Base-by-base conservation (phyloP, 2,888 invertebrate species). In the Tortricodes alternella region DNA sequence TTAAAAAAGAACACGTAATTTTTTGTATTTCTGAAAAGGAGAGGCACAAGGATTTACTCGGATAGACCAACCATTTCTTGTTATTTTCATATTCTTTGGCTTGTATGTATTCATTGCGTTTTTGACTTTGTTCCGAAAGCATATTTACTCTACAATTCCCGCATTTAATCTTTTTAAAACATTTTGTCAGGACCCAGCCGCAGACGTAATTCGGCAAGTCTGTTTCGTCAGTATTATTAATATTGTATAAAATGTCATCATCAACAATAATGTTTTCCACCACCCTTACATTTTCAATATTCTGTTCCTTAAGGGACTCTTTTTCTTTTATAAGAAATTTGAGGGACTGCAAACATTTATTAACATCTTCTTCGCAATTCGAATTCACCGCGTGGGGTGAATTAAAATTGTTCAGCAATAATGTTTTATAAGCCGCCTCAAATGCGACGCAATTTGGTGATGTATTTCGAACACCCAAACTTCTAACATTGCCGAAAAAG, bases 401-500 rank as follows among this genome's bases (percentile, higher is more conserved):
- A n/a, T 27, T 29, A 29, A 27, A 44, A 44, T 44, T 29, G 16
- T 29, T 43, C n/a, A 29, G 23, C 13, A 44, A 8, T 0, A 38
- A 21, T 7, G 41, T 21, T 41, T 41, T 41, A 13, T 21, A 41
- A 23, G 41, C 23, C 2, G 13, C 41, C 23, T 41, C 41, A 41
- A 41, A 41, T 11, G 24, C 19, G 15, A 9, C 11, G 9, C 21
- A 23, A 13, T n/a, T 21, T 11, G 23, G 41, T 3, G 24, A 41
- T 5, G 11, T 19, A 24, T 41, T 41, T 41, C 51, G 34, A 19
- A 9, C 16, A 1, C 35, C 21, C 43, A 48, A 64, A 49, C 63
- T 68, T 50, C 71, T 63, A 15, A 70, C 66, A 43, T 57, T 66
- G n/a, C 68, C 68, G 58, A 70, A 70, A 46, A 70, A 67, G 23